phyloP scores from a whole-genome alignment of 1,140 invertebrate genomes.

The Bombus vancouverensis region DNA sequence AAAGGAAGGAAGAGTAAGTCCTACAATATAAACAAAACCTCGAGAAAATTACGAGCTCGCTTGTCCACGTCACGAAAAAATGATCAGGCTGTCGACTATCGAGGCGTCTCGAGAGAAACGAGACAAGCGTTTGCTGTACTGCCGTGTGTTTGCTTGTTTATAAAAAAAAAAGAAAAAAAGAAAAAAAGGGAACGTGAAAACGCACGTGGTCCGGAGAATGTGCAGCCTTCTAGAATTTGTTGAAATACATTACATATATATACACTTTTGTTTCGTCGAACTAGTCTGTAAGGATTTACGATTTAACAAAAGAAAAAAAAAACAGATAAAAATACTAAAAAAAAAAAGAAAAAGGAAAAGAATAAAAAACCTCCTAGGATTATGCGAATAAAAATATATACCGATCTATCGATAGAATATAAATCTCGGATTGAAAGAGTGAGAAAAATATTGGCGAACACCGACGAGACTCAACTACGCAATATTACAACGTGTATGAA shows the following conservation, averaged over 20 bases:
- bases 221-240: slow-evolving; percentile 32
- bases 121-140: slow-evolving; percentile 13
- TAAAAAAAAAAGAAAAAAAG: neutral
- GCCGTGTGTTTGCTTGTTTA: slow-evolving; percentile 34
- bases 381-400: slow-evolving; percentile 7
- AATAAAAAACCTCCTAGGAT: slow-evolving; percentile 5
- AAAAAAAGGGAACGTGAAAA: neutral
- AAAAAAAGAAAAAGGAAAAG: neutral
- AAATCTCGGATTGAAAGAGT: neutral
- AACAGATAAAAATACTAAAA: neutral
- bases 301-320: neutral
- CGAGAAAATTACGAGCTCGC: neutral
- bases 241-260: neutral
- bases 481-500: neutral
- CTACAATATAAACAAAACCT: neutral
- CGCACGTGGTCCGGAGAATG: neutral
- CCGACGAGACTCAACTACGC: slow-evolving; percentile 31
- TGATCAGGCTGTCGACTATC: slow-evolving; percentile 25
- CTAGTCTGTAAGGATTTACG: slow-evolving; percentile 32
- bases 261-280: slow-evolving; percentile 34
- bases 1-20: neutral
- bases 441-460: neutral
- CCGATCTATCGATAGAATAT: slow-evolving; percentile 20
- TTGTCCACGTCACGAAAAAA: neutral
- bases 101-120: neutral